These are phyloP conservation scores for Dasyornis broadbenti DNA, from an alignment of 2,113 vertebrate genomes.

Conservation along the genomic window DNA sequence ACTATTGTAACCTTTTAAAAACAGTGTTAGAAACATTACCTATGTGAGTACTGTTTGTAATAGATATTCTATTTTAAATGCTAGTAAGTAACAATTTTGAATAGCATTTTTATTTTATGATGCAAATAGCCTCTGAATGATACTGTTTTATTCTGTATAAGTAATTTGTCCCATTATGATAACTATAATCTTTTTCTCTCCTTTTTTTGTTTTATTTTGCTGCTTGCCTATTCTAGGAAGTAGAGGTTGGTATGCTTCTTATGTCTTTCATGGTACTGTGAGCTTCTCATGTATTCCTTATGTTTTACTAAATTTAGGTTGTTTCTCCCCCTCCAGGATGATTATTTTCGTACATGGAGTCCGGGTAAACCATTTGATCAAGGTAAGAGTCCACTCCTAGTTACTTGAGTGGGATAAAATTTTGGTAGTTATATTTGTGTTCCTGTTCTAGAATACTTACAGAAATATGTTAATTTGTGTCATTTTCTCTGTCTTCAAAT, in stretches of 20 bases:
- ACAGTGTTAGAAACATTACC: background rate
- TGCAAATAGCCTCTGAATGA: background rate
- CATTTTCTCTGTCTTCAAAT: background rate
- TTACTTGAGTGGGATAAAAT: background rate
- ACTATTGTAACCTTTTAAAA: background rate
- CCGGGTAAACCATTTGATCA: conserved; percentile 89
- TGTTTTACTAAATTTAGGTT: conserved; percentile 41
- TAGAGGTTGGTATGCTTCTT: conserved; percentile 82
- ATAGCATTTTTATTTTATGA: background rate
- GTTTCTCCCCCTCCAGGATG: conserved; percentile 73
- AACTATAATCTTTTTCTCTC: conserved; percentile 68
- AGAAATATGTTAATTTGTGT: background rate
- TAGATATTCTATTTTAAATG: background rate
- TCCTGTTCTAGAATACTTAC: background rate
- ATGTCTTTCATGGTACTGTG: conserved; percentile 49
- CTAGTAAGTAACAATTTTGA: background rate
- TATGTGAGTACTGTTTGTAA: background rate
- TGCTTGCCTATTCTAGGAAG: conserved; percentile 81
- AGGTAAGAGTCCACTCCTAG: conserved; percentile 73
- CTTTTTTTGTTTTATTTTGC: conserved; percentile 57
- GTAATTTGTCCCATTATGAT: conserved; percentile 45
- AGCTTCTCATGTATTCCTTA: background rate
- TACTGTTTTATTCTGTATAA: conserved; percentile 6
- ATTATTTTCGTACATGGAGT: conserved; percentile 89
- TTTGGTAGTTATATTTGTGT: background rate